Evolutionary conservation across 2,888 invertebrate species (phyloP).

Genomic region (Cheilosia vernalis): DNA sequence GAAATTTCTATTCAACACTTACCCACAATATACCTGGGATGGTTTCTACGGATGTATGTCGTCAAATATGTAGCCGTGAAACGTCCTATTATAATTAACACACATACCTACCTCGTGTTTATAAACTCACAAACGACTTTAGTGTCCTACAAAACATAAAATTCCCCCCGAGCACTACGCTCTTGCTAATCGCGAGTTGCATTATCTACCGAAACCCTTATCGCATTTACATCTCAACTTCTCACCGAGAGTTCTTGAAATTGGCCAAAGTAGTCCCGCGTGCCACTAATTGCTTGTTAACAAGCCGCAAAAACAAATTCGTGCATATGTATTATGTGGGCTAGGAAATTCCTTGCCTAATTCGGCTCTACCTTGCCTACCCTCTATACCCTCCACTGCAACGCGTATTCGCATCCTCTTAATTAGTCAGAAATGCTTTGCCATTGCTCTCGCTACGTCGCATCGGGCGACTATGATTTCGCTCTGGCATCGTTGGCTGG

Average conservation of each 20-base stretch:
- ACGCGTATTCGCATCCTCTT: constrained; percentile 30
- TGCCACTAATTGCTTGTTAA: constrained; percentile 64
- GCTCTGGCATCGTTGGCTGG: constrained; percentile 18
- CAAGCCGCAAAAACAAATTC: constrained; percentile 50
- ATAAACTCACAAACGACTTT: neutral
- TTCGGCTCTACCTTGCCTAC: neutral
- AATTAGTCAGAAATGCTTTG: constrained; percentile 60
- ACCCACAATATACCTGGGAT: too few relatives aligned
- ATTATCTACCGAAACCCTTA: constrained; percentile 12
- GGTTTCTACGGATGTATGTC: too few relatives aligned
- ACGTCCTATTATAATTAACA: too few relatives aligned
- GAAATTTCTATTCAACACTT: too few relatives aligned
- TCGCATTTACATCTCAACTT: constrained; percentile 27
- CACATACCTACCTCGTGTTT: neutral
- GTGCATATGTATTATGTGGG: neutral
- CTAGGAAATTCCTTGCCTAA: constrained; percentile 3
- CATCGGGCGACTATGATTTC: constrained; percentile 40
- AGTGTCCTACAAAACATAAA: neutral
- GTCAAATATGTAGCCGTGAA: too few relatives aligned
- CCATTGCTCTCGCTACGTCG: constrained; percentile 19
- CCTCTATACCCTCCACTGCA: neutral
- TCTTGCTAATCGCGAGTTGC: constrained; percentile 25
- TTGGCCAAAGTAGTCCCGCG: constrained; percentile 32
- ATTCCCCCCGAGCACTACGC: neutral
- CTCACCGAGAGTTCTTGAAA: constrained; percentile 31